Evolutionary conservation across 2,888 invertebrate genomes (phyloP).

Genomic region (Acrobasis repandana): DNA sequence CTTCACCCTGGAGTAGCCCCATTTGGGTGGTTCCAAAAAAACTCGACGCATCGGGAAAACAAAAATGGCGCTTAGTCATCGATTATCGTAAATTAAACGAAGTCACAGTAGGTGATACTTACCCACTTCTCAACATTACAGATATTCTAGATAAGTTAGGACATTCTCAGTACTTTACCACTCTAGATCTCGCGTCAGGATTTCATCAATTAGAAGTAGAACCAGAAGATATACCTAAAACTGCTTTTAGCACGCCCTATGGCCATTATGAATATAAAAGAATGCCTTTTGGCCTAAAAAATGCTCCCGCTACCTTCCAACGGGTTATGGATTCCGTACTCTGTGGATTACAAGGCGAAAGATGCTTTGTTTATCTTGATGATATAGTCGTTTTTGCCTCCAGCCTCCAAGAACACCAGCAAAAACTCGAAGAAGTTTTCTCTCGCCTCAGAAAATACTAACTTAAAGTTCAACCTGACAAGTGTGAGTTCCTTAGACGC

Average conservation of each 20-base stretch:
- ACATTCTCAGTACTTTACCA: conserved; percentile 33
- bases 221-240: conserved; percentile 23
- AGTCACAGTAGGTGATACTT: conserved; percentile 30
- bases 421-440: conserved; percentile 42
- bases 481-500: conserved; percentile 46
- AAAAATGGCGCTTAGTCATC: conserved; percentile 32
- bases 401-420: conserved; percentile 40
- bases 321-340: conserved; percentile 25
- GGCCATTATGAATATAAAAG: conserved; percentile 25
- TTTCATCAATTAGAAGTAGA: conserved; percentile 24
- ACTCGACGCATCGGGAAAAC: conserved; percentile 25
- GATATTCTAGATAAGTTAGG: conserved; percentile 28
- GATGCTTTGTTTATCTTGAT: conserved; percentile 20
- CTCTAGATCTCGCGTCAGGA: conserved; percentile 27
- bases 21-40: conserved; percentile 32
- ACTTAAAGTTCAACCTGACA: conserved; percentile 47
- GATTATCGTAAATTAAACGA: conserved; percentile 29
- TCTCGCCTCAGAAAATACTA: conserved; percentile 34
- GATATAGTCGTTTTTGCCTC: conserved; percentile 34
- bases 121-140: conserved; percentile 25
- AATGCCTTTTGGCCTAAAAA: conserved; percentile 19
- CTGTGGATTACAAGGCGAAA: conserved; percentile 14
- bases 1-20: conserved; percentile 29
- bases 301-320: conserved; percentile 24
- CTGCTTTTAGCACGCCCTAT: conserved; percentile 25